phyloP scores from a whole-genome alignment of 2,888 invertebrate species.

The Drosophila aldrichi region DNA sequence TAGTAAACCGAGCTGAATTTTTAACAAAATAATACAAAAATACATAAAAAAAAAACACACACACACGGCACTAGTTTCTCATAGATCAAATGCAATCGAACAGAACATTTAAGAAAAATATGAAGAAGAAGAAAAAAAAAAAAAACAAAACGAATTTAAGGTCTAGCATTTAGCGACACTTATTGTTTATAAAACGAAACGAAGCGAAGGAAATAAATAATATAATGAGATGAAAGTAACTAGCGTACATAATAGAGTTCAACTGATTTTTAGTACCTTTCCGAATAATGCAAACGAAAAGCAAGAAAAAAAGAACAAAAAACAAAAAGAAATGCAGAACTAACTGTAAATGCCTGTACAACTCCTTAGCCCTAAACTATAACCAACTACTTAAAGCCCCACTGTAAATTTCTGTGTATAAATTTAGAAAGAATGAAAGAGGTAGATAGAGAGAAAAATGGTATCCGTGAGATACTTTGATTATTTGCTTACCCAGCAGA shows the following conservation, averaged over 20 bases:
- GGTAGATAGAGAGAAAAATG: not conserved
- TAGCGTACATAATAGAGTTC: constrained; percentile 69
- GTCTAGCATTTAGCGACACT: constrained; percentile 76
- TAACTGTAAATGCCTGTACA: constrained; percentile 75
- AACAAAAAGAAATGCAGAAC: constrained; percentile 28
- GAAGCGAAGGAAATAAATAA: constrained; percentile 31
- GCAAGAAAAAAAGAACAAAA: constrained; percentile 1
- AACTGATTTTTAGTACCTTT: constrained; percentile 82
- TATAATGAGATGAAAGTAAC: constrained; percentile 37
- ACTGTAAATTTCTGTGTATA: constrained; percentile 84
- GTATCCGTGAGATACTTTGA: constrained; percentile 60
- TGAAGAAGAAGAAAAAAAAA: constrained; percentile 36
- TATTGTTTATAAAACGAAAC: constrained; percentile 76
- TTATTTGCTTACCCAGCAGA: constrained; percentile 65
- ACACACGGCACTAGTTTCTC: constrained; percentile 54
- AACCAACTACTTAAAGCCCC: constrained; percentile 43
- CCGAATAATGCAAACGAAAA: constrained; percentile 44
- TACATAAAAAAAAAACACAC: not conserved
- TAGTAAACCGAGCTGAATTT: constrained; percentile 74
- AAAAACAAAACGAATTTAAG: constrained; percentile 78
- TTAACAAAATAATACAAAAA: constrained; percentile 34
- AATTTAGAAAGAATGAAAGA: constrained; percentile 55
- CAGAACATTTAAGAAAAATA: constrained; percentile 29
- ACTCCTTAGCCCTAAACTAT: constrained; percentile 44
- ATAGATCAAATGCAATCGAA: constrained; percentile 59